Evolutionary conservation across 2,797 vertebrate genomes (phyloP), one percentile per base, ranked within the genome.

Genomic region (Tadarida brasiliensis): DNA sequence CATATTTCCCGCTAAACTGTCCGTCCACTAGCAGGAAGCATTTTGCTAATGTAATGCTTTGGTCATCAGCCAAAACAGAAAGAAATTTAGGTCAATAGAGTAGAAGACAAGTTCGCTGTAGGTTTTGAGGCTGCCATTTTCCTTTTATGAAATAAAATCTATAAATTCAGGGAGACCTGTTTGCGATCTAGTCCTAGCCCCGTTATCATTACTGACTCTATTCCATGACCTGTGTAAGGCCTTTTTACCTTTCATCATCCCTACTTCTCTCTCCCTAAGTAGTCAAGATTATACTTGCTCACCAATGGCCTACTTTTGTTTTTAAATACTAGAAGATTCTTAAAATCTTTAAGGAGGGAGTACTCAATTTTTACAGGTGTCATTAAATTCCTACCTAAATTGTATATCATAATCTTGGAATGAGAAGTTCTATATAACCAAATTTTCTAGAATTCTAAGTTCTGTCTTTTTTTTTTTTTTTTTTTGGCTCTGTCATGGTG

Each of bases 1-100:
- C 73, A 56, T 81, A 89, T 97, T 96, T 95, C 54, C 67, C 92
- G 85, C 67, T 96, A 35, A 47, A 57, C 87, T 14, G 73, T 92
- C 83, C 84, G 1, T 84, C 54, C 5, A 57, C 85, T 63, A 44
- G 61, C 3, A 2, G 24, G n/a, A 97, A 95, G 44, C 68, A 56
- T 96, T 97, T 94, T 96, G 82, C 94, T 96, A 76, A 96, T 85
- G 67, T 94, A 91, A 57, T 85, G 90, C 85, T 90, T 22, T 63
- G 84, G 76, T 91, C 91, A 86, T 54, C 87, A 68, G 95, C 96
- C 93, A 92, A 91, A 95, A 92, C 44, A 44, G 47, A 78, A 96
- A 94, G 9, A 80, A 96, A 98, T 86, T 24, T 73, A 94, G 93
- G 63, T 90, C 82, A 92, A 24, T 68, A 90, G 94, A 97, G 97